Percentiles rank a stretch among this genome's conserved stretches.
These are phyloP conservation scores for Noctua fimbriata DNA, from an alignment of 2,888 invertebrate species.

Conservation along the genomic window DNA sequence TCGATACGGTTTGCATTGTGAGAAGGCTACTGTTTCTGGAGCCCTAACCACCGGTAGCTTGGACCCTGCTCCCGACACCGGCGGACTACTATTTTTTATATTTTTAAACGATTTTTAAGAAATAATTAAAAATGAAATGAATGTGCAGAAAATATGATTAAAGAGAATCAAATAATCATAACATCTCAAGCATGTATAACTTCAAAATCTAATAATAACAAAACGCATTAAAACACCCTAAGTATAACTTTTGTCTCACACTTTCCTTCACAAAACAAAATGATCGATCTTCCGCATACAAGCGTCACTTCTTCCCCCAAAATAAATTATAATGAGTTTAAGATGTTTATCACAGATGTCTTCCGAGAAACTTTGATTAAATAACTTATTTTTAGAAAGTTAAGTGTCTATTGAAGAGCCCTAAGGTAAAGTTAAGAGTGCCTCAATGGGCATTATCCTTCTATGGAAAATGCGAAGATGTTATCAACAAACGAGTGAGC, in stretches of 20 bases:
- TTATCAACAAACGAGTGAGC: neutral
- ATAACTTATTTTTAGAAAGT: slow-evolving; percentile 73
- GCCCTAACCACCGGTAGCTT: too few relatives aligned
- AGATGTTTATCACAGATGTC: slow-evolving; percentile 68
- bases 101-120: too few relatives aligned
- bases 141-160: too few relatives aligned
- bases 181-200: neutral
- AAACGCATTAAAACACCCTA: too few relatives aligned
- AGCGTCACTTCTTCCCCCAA: neutral
- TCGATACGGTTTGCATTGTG: too few relatives aligned
- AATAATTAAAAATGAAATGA: too few relatives aligned
- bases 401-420: neutral
- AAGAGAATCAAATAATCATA: neutral
- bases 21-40: too few relatives aligned
- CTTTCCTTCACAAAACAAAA: neutral
- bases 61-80: too few relatives aligned
- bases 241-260: neutral
- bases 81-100: too few relatives aligned
- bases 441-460: neutral
- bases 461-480: neutral
- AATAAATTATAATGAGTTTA: slow-evolving; percentile 72
- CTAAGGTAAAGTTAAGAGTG: slow-evolving; percentile 14
- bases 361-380: slow-evolving; percentile 75
- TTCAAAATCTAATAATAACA: neutral
- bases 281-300: slow-evolving; percentile 17